Conservation (phyloP, 2,113 vertebrate genomes). For the Mirza zaza region DNA sequence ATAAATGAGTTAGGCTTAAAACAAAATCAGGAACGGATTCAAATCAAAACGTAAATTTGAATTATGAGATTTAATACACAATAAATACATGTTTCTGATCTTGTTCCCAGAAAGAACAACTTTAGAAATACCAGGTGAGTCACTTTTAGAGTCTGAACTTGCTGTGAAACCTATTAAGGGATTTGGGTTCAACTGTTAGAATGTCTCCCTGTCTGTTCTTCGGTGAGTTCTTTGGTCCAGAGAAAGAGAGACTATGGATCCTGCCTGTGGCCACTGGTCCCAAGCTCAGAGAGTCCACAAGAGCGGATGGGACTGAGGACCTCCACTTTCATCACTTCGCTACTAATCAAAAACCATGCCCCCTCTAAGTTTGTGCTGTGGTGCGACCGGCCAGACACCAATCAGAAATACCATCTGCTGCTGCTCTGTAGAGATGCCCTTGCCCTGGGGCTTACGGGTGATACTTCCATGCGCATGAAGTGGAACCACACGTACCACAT, state of each 20-base stretch:
- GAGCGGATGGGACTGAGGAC: rapidly evolving
- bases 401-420: neutral
- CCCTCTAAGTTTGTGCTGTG: neutral
- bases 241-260: neutral
- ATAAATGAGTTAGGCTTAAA: neutral
- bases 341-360: no score
- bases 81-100: neutral
- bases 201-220: neutral
- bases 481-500: rapidly evolving
- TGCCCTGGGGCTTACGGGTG: rapidly evolving
- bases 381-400: neutral
- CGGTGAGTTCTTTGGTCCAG: neutral
- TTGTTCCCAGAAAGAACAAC: neutral
- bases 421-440: neutral
- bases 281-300: neutral
- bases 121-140: neutral
- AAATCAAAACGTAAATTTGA: neutral
- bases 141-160: neutral
- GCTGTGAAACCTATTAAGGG: neutral
- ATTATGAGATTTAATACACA: neutral
- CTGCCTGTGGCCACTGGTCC: rapidly evolving
- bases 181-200: neutral
- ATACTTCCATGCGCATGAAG: neutral
- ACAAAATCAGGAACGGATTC: neutral
- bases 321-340: rapidly evolving